Base-by-base conservation (phyloP, 2,797 vertebrate species). In the Triplophysa yarkandensis region DNA sequence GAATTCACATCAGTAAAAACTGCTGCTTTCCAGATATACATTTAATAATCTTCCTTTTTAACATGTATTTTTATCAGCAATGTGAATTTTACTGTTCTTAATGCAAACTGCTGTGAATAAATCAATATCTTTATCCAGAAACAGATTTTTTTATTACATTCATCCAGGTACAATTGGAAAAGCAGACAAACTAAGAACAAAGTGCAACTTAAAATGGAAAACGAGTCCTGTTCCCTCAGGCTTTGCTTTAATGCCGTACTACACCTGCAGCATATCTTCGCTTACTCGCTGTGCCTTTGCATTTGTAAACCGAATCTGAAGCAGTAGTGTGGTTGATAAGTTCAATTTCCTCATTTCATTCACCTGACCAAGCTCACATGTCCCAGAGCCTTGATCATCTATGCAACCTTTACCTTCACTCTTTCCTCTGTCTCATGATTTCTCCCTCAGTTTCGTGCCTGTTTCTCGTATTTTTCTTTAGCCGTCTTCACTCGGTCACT, bases 191-290 rank as follows among this genome's bases (percentile, higher is more conserved):
- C 48, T 9, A 70, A 72, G 55, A 73, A 63, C 50, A 70, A 73
- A 60, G 67, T 66, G 55, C 43, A 75, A 74, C 25, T 62, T 68
- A 55, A 62, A 27, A 68, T 64, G 57, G 76, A 63, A 61, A 67
- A 52, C 3, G n/a, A 48, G 54, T 60, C 30, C 28, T 48, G 25
- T 60, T 43, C 71, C 55, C 57, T 76, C 32, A 54, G 68, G 57
- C 63, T 64, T 19, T n/a, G 46, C 23, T 65, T 58, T 70, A 75
- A 75, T 75, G 64, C 28, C 17, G 30, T 74, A 28, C 54, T 46
- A 52, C n/a, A 41, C 39, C 50, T 63, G 50, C 58, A 39, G 21
- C 27, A 1, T 23, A 43, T 75, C 63, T 17, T 34, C 21, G 36
- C 23, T 62, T 68, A 63, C 58, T 50, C 39, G 48, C 50, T 60